A percentile compares a stretch with the other conserved stretches of the same genome.
Conservation (phyloP, 2,888 invertebrate species). For the Tinea trinotella region DNA sequence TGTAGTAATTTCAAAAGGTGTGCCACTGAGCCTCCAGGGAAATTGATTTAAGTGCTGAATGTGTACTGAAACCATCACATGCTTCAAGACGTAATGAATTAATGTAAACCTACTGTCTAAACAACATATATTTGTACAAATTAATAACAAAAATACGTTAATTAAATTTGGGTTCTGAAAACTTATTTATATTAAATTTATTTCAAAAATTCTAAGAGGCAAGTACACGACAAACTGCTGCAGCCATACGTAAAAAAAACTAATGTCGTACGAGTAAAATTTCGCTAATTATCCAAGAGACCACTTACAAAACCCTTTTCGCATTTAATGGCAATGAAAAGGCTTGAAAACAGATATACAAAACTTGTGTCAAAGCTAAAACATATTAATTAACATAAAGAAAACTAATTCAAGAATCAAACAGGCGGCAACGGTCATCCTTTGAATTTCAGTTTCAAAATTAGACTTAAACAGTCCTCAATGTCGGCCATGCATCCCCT, state of each 20-base stretch:
- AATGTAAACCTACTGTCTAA: conserved; percentile 27
- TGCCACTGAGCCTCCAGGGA: conserved; percentile 58
- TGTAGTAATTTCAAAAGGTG: conserved; percentile 35
- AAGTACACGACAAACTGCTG: background rate
- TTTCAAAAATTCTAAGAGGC: no score
- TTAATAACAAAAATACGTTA: no score
- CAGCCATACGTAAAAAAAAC: background rate
- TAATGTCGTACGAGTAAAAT: background rate
- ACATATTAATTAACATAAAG: conserved; percentile 25
- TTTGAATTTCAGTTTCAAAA: background rate
- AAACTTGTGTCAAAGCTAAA: background rate
- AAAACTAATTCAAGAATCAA: conserved; percentile 56
- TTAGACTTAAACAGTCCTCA: conserved; percentile 13
- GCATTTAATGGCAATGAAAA: background rate
- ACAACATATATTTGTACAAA: background rate
- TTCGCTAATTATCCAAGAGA: background rate
- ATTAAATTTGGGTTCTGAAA: no score
- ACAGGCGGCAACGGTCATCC: conserved; percentile 58
- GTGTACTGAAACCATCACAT: conserved; percentile 32
- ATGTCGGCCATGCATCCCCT: conserved; percentile 15
- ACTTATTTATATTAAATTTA: no score
- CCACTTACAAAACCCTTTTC: background rate
- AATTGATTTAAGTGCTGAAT: conserved; percentile 52
- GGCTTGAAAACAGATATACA: background rate
- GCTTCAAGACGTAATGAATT: conserved; percentile 66